Conservation (phyloP, 2,888 invertebrate species). For the Bombylius major region DNA sequence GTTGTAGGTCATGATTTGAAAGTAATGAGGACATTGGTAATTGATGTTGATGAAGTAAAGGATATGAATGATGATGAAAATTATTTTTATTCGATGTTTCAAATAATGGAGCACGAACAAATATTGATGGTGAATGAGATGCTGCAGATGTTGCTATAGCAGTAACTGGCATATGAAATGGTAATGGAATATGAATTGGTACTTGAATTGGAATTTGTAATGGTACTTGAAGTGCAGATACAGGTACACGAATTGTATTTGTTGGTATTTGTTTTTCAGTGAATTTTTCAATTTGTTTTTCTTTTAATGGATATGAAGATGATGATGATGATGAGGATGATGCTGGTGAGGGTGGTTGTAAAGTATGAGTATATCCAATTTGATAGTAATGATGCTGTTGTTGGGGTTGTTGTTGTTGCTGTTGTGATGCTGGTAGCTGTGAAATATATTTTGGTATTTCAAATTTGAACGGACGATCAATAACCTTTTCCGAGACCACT, state of each 20-base stretch:
- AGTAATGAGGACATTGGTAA: too few relatives aligned
- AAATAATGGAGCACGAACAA: too few relatives aligned
- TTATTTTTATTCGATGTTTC: too few relatives aligned
- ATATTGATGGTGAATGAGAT: neutral
- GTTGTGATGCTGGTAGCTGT: too few relatives aligned
- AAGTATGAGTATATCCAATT: too few relatives aligned
- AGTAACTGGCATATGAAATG: constrained; percentile 5
- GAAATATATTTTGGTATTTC: too few relatives aligned
- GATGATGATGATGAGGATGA: too few relatives aligned
- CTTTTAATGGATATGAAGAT: neutral
- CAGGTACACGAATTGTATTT: neutral
- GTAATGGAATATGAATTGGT: constrained; percentile 21
- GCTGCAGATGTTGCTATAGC: neutral
- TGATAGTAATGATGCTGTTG: neutral
- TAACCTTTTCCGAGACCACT: constrained; percentile 8
- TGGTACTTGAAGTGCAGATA: constrained; percentile 1
- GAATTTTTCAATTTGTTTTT: neutral
- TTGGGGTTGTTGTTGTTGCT: neutral
- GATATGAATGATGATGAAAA: too few relatives aligned
- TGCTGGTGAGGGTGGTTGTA: too few relatives aligned
- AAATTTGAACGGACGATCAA: neutral
- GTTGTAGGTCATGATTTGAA: too few relatives aligned
- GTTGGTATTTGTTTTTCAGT: neutral
- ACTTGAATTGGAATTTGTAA: constrained; percentile 24
- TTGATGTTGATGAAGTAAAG: too few relatives aligned